Evolutionary conservation across 2,888 invertebrate species (phyloP).

Genomic region (Lochmaea capreae): DNA sequence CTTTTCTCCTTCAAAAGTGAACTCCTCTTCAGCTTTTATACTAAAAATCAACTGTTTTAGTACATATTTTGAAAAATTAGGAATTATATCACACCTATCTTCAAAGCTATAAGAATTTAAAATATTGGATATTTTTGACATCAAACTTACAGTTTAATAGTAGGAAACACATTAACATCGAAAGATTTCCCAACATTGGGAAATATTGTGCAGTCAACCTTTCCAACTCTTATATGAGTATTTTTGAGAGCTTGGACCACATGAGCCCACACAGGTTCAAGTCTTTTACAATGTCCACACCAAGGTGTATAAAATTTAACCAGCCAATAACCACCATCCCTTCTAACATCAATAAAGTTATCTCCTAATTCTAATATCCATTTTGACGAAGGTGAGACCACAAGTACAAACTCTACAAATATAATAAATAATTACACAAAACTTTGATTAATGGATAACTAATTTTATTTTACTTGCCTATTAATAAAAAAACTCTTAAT

Average conservation of each 20-base stretch:
- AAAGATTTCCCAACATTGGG: conserved; percentile 85
- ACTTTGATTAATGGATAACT: background rate
- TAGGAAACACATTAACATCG: conserved; percentile 91
- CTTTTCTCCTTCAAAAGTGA: conserved; percentile 87
- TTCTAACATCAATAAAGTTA: conserved; percentile 75
- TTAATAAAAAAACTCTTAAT: background rate
- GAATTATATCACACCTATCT: too few species aligned
- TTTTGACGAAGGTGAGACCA: conserved; percentile 62
- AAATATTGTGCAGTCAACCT: conserved; percentile 94
- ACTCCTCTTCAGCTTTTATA: conserved; percentile 83
- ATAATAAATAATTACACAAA: background rate
- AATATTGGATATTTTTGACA: too few species aligned
- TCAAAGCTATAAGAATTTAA: background rate
- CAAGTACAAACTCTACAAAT: conserved; percentile 10
- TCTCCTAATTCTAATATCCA: conserved; percentile 86
- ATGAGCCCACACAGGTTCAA: conserved; percentile 95
- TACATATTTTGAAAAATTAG: background rate
- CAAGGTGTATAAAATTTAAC: conserved; percentile 98
- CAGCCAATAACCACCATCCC: conserved; percentile 84
- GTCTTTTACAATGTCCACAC: conserved; percentile 97
- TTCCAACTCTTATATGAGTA: conserved; percentile 87
- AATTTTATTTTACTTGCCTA: background rate
- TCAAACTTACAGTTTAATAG: conserved; percentile 89
- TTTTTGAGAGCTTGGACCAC: conserved; percentile 91
- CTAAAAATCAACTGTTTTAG: conserved; percentile 65